Base-by-base conservation (phyloP, 2,113 vertebrate genomes). In the Prunella fulvescens region DNA sequence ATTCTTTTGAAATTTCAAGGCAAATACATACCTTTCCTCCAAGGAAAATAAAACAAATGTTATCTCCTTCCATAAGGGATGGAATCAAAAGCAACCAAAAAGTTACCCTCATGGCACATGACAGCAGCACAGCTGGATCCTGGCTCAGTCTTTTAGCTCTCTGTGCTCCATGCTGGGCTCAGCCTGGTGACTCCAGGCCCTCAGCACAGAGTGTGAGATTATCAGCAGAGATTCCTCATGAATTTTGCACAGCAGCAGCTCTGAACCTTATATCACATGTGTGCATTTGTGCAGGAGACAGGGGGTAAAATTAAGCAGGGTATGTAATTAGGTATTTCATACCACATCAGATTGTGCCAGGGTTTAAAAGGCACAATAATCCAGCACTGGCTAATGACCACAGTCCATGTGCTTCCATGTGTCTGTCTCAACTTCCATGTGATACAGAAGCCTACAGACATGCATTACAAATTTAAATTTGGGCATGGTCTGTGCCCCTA, bases 41-140 rank as follows among this genome's bases (percentile, higher is more conserved):
- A 86, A 94, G 62, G 85, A 85, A 84, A 95, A 85, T 37, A 76
- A 93, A 92, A 78, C 40, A 81, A 92, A 89, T 42, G 58, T 64
- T 89, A 15, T 45, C 53, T 92, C 31, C 39, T 86, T 88, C 82
- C 74, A 23, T 76, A 48, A 88, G 33, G 71, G 58, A 25, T 47
- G 37, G 64, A 82, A 96, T 90, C 82, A 74, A 96, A 90, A 85
- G 42, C 86, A 66, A 77, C 37, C 71, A 69, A 39, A 35, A 72
- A 92, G 60, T 66, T 60, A 70, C 77, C 53, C 50, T 44, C 42
- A 71, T 29, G 50, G 62, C 86, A 81, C 40, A 65, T 47, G 85
- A 87, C 74, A 93, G 86, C 78, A 80, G 58, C 94, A 92, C 71
- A 76, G 81, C 15, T 51, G 70, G 88, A 69, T 74, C 51, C 69